phyloP scores from a whole-genome alignment of 2,113 vertebrate genomes.

The Myotis lucifugus region DNA sequence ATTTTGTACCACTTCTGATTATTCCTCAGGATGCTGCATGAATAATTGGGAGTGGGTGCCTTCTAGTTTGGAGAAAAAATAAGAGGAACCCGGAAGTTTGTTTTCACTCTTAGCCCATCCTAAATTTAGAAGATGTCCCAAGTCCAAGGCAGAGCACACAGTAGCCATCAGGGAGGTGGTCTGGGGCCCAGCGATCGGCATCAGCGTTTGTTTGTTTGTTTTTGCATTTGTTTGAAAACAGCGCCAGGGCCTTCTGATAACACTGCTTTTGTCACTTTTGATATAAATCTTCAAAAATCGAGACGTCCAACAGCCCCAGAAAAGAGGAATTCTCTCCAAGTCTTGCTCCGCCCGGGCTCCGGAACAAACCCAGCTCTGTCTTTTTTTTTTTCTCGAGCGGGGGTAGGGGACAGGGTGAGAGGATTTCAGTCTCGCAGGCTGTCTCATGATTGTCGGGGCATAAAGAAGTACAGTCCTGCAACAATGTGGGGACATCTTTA shows the following conservation, averaged over 20 bases:
- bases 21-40: background rate
- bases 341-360: background rate
- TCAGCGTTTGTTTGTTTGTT: background rate
- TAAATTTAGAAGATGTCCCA: background rate
- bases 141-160: background rate
- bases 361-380: constrained; percentile 72
- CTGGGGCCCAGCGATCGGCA: background rate
- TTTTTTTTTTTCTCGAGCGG: constrained; percentile 60
- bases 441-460: constrained; percentile 70
- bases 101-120: background rate
- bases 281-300: constrained; percentile 63
- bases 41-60: background rate
- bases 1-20: background rate
- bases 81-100: background rate
- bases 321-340: constrained; percentile 71
- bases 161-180: background rate
- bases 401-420: constrained; percentile 61
- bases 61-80: background rate
- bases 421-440: constrained; percentile 49
- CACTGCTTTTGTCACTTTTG: constrained; percentile 27
- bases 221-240: constrained; percentile 11
- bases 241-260: background rate
- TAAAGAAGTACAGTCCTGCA: constrained; percentile 65
- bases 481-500: constrained; percentile 50
- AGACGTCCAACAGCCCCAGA: constrained; percentile 40